A percentile compares a stretch with the other conserved stretches of the same genome.
Evolutionary conservation across 1,140 invertebrate genomes (phyloP).

Genomic region (Leptopilina clavipes): DNA sequence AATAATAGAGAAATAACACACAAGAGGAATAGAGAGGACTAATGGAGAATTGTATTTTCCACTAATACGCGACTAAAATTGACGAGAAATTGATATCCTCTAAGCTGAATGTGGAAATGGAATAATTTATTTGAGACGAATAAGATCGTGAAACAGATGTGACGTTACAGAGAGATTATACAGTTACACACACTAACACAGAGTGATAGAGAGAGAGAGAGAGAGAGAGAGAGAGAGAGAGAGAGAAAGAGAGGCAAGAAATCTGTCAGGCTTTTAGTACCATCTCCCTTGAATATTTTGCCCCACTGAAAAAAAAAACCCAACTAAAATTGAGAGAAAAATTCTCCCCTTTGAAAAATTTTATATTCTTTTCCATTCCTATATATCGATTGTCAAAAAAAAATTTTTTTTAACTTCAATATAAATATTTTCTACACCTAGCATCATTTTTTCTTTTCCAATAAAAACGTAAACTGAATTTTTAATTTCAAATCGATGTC

Average conservation of each 20-base stretch:
- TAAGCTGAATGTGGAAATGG: constrained; percentile 15
- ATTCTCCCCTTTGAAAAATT: no score
- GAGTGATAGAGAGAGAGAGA: neutral
- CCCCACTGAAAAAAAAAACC: no score
- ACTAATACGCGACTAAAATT: neutral
- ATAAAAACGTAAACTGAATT: no score
- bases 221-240: neutral
- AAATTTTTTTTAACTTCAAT: no score
- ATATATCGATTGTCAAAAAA: no score
- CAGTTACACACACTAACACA: neutral
- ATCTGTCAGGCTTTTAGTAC: neutral
- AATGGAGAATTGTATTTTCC: neutral
- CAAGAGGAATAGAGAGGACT: neutral
- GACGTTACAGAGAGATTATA: constrained; percentile 4
- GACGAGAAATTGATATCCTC: constrained; percentile 6
- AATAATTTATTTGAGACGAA: constrained; percentile 10
- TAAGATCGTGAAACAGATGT: constrained; percentile 15
- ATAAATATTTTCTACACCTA: no score
- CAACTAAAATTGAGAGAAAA: no score
- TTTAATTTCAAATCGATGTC: no score
- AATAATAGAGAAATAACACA: neutral
- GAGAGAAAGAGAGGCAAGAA: neutral
- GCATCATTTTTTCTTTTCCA: no score
- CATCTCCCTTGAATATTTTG: no score
- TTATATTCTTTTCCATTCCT: no score